A percentile compares a stretch with the other conserved stretches of the same genome.
Conservation (phyloP, 2,797 vertebrate genomes). For the Peromyscus attwateri region DNA sequence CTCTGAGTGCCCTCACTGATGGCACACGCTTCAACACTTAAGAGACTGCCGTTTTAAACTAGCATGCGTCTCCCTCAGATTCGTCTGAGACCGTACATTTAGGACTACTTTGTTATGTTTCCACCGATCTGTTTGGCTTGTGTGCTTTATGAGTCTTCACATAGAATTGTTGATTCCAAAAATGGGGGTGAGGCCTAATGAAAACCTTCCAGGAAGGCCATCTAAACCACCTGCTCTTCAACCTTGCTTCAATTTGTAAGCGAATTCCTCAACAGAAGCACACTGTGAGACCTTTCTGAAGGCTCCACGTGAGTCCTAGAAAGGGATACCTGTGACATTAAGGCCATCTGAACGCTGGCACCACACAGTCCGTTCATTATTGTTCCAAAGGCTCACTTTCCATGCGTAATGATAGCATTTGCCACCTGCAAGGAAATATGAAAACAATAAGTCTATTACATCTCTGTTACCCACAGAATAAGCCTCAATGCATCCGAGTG, state of each 20-base stretch:
- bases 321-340: constrained; percentile 95
- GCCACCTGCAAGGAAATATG: constrained; percentile 91
- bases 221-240: background rate
- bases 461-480: constrained; percentile 21
- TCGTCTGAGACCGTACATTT: constrained; percentile 23
- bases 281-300: constrained; percentile 9
- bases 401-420: constrained; percentile 96
- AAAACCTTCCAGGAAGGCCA: background rate
- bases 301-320: background rate
- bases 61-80: background rate
- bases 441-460: constrained; percentile 53
- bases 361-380: constrained; percentile 95
- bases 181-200: background rate
- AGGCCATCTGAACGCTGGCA: constrained; percentile 97
- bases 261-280: constrained; percentile 32
- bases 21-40: background rate
- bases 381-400: constrained; percentile 94
- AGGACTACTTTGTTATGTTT: constrained; percentile 14
- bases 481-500: background rate
- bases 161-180: constrained; percentile 10
- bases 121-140: background rate
- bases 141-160: background rate
- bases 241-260: constrained; percentile 8
- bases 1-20: constrained; percentile 21
- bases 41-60: background rate